A percentile compares a stretch with the other conserved stretches of the same genome.
phyloP scores from a whole-genome alignment of 2,797 vertebrate genomes.

The Periparus ater region DNA sequence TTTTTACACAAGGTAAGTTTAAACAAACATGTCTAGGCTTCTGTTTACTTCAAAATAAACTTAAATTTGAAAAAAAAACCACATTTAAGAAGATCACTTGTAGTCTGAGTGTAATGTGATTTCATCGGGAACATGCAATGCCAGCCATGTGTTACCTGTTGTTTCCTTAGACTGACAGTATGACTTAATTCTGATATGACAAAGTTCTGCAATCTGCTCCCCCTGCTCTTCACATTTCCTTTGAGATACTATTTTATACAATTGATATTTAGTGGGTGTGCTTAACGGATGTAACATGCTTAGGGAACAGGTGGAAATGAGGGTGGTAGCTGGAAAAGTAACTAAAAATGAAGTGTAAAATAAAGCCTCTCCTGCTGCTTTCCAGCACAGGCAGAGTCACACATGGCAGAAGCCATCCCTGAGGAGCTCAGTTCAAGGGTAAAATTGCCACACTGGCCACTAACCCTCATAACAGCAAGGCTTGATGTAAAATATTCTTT shows the following conservation, averaged over 20 bases:
- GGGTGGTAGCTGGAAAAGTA: constrained; percentile 30
- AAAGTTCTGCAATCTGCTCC: not conserved
- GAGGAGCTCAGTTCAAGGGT: not conserved
- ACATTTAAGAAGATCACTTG: not conserved
- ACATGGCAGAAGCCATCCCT: not conserved
- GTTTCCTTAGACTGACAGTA: not conserved
- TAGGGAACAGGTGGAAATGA: constrained; percentile 46
- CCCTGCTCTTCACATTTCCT: not conserved
- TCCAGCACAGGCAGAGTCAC: not conserved
- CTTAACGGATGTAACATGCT: not conserved
- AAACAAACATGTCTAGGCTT: not conserved
- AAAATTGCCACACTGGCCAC: not conserved
- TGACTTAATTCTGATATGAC: not conserved
- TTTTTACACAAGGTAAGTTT: not conserved
- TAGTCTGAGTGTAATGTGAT: not conserved
- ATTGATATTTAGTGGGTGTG: constrained; percentile 29
- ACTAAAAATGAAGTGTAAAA: not conserved
- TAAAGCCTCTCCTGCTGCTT: not conserved
- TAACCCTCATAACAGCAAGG: not conserved
- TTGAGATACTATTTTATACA: not conserved
- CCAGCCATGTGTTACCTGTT: not conserved
- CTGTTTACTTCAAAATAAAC: not conserved
- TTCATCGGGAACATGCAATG: not conserved
- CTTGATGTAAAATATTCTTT: not conserved
- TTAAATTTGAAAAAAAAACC: not conserved